phyloP scores from a whole-genome alignment of 2,113 vertebrate genomes.

The Mesoclemmys tuberculata region DNA sequence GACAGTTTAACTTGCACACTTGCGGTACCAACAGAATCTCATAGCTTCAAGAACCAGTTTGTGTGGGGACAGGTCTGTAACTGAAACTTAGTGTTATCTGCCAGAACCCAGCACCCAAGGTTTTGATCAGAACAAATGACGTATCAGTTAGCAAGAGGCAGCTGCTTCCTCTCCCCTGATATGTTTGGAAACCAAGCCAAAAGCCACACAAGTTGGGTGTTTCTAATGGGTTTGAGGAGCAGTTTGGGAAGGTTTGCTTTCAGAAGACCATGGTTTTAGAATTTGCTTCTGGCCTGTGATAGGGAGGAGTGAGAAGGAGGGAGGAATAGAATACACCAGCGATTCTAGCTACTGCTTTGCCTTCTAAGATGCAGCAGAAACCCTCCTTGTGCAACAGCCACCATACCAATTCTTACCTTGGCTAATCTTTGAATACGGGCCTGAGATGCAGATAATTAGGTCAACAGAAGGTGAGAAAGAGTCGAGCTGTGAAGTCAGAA shows the following conservation, averaged over 20 bases:
- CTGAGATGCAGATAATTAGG: not conserved
- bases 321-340: not conserved
- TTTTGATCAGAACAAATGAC: not conserved
- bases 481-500: not conserved
- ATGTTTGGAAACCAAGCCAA: not conserved
- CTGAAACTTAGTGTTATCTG: not conserved
- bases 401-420: not conserved
- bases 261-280: fast-evolving
- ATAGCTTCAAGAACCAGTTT: too few species aligned
- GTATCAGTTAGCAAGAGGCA: not conserved
- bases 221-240: not conserved
- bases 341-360: not conserved
- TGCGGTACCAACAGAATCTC: too few species aligned
- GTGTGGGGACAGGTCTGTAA: not conserved
- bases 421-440: not conserved
- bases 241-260: not conserved
- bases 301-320: not conserved
- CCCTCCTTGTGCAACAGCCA: not conserved
- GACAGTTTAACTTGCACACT: not conserved
- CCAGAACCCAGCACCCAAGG: not conserved
- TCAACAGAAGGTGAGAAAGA: not conserved
- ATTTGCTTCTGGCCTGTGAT: not conserved
- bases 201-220: not conserved
- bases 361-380: not conserved
- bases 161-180: not conserved